Percentiles rank a stretch among this genome's conserved stretches.
Evolutionary conservation across 2,888 invertebrate genomes (phyloP).

Genomic region (Polymixis lichenea): DNA sequence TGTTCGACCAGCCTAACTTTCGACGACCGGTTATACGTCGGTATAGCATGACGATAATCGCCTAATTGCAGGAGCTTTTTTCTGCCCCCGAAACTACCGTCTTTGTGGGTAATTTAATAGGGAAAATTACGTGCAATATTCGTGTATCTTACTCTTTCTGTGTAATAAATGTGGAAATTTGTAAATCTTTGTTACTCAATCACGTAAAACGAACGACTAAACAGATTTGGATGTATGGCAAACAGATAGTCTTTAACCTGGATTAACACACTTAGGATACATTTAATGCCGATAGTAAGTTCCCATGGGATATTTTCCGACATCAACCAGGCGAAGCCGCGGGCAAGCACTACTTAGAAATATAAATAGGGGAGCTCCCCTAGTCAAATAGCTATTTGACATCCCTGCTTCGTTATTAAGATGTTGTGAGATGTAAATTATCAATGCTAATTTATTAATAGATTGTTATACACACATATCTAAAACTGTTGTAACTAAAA

Average conservation of each 20-base stretch:
- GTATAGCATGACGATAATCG: conserved; percentile 14
- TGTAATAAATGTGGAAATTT: background rate
- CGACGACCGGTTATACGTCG: background rate
- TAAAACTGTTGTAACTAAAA: background rate
- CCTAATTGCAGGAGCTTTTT: conserved; percentile 4
- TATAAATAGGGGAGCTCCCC: too few relatives aligned
- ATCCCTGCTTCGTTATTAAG: background rate
- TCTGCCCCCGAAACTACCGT: background rate
- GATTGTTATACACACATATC: background rate
- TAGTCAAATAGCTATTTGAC: too few relatives aligned
- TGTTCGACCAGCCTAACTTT: background rate
- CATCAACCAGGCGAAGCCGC: background rate
- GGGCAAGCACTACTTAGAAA: background rate
- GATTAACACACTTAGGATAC: background rate
- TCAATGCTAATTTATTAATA: background rate
- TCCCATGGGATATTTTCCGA: background rate
- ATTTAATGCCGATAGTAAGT: background rate
- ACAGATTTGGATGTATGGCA: background rate
- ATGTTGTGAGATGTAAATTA: background rate
- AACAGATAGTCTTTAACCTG: background rate
- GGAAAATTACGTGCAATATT: background rate
- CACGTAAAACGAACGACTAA: background rate
- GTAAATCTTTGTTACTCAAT: background rate
- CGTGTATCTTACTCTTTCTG: background rate
- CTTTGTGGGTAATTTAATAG: background rate